Evolutionary conservation across 2,797 vertebrate genomes (phyloP), one percentile per base, ranked within the genome.

Genomic region (Atherinosoma microstoma): DNA sequence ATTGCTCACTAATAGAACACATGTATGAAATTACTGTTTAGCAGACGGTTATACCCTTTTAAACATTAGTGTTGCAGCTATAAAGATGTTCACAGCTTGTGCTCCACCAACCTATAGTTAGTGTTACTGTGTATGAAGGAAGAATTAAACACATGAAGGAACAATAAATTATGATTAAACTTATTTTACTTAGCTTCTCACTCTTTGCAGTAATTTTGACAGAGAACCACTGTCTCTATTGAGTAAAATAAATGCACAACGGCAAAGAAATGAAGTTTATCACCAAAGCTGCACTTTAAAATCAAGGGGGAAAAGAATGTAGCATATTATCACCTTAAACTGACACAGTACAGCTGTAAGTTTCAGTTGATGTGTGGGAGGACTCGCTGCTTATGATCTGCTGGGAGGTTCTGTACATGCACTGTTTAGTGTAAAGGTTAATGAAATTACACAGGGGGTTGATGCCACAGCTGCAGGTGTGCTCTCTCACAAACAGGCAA

Each of bases 351-450:
- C 75, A 74, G 65, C 69, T 86, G 80, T 83, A 84, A 81, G 78
- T 79, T 83, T 76, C 72, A 76, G 80, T 79, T 59, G 69, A 73
- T 84, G 84, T 75, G 90, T 91, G 82, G 88, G 87, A 84, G 84
- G 73, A 86, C 65, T 80, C 27, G 1, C 24, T 79, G 83, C 61
- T 67, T 74, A 45, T 40, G 54, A 82, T 87, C 87, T 74, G n/a
- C 73, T 78, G 88, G 86, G 89, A 91, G 83, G 81, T 83, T 83
- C 69, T 79, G 82, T 72, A 84, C 87, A 86, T 83, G 84, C 78
- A 67, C 85, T 76, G 82, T 56, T 78, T 85, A 75, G 73, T 88
- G 75, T 78, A 90, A 89, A 91, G 89, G 88, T 93, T 91, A 92
- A 93, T 93, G 85, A 86, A 88, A 90, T 88, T 86, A 90, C 74